Conservation (phyloP, 2,797 vertebrate species). For the Xyrichtys novacula region DNA sequence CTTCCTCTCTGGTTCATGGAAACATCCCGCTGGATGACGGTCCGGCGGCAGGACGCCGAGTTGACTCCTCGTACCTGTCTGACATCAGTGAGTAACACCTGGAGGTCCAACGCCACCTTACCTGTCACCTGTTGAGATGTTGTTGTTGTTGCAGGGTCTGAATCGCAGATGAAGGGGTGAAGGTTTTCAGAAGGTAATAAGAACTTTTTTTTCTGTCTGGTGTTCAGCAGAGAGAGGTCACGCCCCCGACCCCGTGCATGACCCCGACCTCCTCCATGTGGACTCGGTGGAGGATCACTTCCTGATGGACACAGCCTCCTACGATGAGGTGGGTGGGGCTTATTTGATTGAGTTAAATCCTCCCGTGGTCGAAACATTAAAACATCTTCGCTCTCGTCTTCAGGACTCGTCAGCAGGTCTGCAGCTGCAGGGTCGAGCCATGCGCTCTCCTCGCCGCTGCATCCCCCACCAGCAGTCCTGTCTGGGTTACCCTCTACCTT, state of each 20-base stretch:
- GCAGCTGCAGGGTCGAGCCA: constrained; percentile 79
- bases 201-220: background rate
- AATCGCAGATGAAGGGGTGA: too few species aligned
- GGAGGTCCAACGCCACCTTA: background rate
- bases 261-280: constrained; percentile 53
- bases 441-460: constrained; percentile 82
- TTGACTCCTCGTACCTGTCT: constrained; percentile 68
- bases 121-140: too few species aligned
- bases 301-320: constrained; percentile 73
- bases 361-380: background rate
- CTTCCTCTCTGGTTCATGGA: constrained; percentile 68
- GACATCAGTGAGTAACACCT: constrained; percentile 67
- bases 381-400: background rate
- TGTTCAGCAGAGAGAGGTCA: constrained; percentile 63
- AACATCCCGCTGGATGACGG: constrained; percentile 61
- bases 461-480: constrained; percentile 87
- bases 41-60: constrained; percentile 34
- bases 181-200: too few species aligned
- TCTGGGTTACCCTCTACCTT: constrained; percentile 84
- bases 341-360: background rate
- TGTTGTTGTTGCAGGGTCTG: too few species aligned
- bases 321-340: constrained; percentile 75
- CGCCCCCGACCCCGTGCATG: constrained; percentile 24
- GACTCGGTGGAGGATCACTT: constrained; percentile 79
- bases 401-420: constrained; percentile 71